phyloP scores from a whole-genome alignment of 1,140 invertebrate species.

The Pseudomyrmex cubaensis region DNA sequence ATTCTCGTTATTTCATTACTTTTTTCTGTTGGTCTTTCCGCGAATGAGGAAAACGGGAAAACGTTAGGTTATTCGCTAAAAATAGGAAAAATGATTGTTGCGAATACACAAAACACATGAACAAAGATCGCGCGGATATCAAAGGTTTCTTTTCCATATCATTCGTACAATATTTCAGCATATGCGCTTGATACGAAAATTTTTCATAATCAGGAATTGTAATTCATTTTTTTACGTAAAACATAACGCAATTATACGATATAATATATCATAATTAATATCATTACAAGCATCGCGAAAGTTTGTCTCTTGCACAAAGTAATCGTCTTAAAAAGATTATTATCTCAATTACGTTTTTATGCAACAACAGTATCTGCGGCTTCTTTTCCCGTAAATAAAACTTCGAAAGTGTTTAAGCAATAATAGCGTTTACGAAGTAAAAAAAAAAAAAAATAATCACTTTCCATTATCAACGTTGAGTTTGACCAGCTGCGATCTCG shows the following conservation, averaged over 20 bases:
- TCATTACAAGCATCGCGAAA: too few species aligned
- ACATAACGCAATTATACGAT: too few species aligned
- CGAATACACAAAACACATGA: not conserved
- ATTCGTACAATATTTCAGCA: not conserved
- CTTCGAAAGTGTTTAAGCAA: not conserved
- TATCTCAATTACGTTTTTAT: too few species aligned
- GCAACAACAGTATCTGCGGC: too few species aligned
- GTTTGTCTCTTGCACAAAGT: too few species aligned
- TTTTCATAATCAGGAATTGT: not conserved
- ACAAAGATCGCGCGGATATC: not conserved
- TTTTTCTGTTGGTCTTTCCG: not conserved
- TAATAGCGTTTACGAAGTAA: not conserved
- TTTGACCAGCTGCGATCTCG: conserved; percentile 4
- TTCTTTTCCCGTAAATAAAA: too few species aligned
- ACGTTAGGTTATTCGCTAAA: not conserved
- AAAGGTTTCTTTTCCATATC: not conserved
- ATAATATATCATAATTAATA: too few species aligned
- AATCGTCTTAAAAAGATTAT: too few species aligned
- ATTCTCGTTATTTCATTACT: not conserved
- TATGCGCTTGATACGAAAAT: not conserved
- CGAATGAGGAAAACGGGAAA: not conserved
- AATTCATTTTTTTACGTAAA: not conserved
- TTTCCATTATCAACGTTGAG: too few species aligned
- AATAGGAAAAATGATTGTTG: not conserved
- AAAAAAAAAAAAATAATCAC: too few species aligned